Evolutionary conservation across 1,140 invertebrate species (phyloP), one percentile per base, ranked within the genome.

Genomic region (Coptotermes formosanus): DNA sequence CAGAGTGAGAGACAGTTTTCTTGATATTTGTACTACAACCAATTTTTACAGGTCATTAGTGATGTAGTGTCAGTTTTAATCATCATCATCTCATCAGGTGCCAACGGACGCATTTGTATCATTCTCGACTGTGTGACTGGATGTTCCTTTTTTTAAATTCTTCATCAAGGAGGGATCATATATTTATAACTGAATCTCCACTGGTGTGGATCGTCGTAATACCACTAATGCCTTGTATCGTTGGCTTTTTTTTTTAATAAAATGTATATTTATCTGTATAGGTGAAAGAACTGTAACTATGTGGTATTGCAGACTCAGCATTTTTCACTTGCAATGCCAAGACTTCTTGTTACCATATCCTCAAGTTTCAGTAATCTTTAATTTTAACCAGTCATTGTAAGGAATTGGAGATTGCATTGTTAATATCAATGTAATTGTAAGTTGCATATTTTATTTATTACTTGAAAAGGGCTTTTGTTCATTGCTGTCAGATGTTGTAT

Each of bases 41-140:
- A 43, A 82, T 82, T 45, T 82, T 82, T 45, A 82, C 32, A 82
- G 32, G 82, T 44, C 25, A 43, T 12, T 44, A 82, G 38, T 82
- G 45, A 84, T 23, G 45, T 52, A 84, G 83, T 25, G 30, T 30
- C 83, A 84, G n/a, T 30, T 75, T 75, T 25, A 75, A 75, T 75
- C 83, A 30, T 52, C 16, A 30, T 83, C 82, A 83, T 83, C 45
- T 52, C 43, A 84, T 84, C 23, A 30, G 48, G 83, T 84, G 83
- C 83, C 83, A 84, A 84, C 83, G 32, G 30, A 25, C 59, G 48
- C 83, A 84, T 84, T 84, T 84, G 83, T 84, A 84, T 52, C 44
- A 52, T 84, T 84, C 30, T 19, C n/a, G 30, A 52, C 30, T 30
- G 8, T 44, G 45, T 83, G 45, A 43, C 25, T 83, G 44, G n/a